Base-by-base conservation (phyloP, 64 coral and sea anemone species). In the Porites lutea region DNA sequence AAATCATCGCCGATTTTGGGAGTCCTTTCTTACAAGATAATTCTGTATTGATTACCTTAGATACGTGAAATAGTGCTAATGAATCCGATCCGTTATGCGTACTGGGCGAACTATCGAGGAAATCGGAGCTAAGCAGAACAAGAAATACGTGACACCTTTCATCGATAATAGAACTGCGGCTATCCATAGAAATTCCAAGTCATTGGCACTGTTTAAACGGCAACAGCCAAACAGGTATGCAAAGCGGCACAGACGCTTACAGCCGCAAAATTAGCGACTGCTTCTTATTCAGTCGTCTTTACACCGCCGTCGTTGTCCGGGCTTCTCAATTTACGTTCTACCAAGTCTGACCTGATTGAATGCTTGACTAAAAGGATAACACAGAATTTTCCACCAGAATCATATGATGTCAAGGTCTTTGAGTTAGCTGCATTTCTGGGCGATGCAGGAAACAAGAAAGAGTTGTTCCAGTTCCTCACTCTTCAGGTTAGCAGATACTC, bases 371-470 rank as follows among this genome's bases (percentile, higher is more conserved):
- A 7, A 0, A 2, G 53, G 5, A 11, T 19, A 58, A 10, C 51
- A 44, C 64, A 51, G 53, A 37, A 5, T 55, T 11, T 11, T 55
- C 53, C 53, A 16, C 55, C 90, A 74, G 52, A 16, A 20, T 15
- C 37, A 46, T 65, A 19, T 13, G 72, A 83, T 5, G 78, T 68
- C 64, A 90, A 82, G 82, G 45, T 90, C 6, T 64, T 77, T 72
- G 77, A 83, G 51, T 69, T 66, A 23, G 79, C 89, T 21, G 89
- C 59, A 2, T 88, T 93, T 88, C 14, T 93, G 16, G 48, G 74
- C 44, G 85, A 93, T 72, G 58, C 67, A 58, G 52, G 51, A 4
- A 81, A 62, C 65, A 93, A 93, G 65, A 64, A 92, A 23, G 73
- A 92, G 76, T 80, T 87, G 53, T 93, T 88, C 65, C 14, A 51